A percentile compares a stretch with the other conserved stretches of the same genome.
These are phyloP conservation scores for Cecidostiba fungosa DNA, from an alignment of 2,888 invertebrate genomes.

Conservation along the genomic window DNA sequence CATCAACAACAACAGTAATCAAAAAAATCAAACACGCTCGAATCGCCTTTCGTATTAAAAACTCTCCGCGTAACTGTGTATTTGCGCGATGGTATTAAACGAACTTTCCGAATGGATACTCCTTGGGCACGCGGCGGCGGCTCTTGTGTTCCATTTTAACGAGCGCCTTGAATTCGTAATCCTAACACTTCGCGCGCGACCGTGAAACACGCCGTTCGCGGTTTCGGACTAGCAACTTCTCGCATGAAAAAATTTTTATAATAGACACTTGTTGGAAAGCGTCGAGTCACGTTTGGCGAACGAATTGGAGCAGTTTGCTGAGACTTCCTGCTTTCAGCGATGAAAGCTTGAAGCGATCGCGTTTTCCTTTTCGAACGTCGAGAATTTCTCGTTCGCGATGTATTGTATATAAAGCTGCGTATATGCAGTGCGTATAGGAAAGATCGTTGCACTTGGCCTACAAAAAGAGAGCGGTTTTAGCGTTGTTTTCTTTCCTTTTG, in stretches of 20 bases:
- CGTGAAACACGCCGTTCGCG: neutral
- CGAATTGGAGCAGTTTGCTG: neutral
- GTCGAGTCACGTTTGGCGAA: neutral
- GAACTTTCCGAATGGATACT: slow-evolving; percentile 38
- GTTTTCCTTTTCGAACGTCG: slow-evolving; percentile 9
- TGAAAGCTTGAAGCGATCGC: neutral
- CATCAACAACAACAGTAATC: neutral
- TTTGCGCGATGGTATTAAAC: neutral
- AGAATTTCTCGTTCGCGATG: neutral
- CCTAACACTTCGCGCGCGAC: neutral
- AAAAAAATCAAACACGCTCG: neutral
- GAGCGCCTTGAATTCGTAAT: slow-evolving; percentile 40
- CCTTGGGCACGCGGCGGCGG: slow-evolving; percentile 7
- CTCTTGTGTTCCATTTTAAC: slow-evolving; percentile 41
- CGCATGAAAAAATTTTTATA: neutral
- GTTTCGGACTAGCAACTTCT: neutral
- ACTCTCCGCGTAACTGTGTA: neutral
- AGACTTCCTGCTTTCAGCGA: neutral
- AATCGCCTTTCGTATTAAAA: slow-evolving; percentile 7
- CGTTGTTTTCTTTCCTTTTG: neutral
- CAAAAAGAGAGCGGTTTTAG: slow-evolving; percentile 37
- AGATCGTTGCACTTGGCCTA: slow-evolving; percentile 39
- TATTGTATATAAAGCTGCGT: neutral
- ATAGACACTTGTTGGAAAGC: neutral
- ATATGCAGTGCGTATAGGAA: neutral